phyloP scores from a whole-genome alignment of 1,140 invertebrate species.

The Halesus radiatus region DNA sequence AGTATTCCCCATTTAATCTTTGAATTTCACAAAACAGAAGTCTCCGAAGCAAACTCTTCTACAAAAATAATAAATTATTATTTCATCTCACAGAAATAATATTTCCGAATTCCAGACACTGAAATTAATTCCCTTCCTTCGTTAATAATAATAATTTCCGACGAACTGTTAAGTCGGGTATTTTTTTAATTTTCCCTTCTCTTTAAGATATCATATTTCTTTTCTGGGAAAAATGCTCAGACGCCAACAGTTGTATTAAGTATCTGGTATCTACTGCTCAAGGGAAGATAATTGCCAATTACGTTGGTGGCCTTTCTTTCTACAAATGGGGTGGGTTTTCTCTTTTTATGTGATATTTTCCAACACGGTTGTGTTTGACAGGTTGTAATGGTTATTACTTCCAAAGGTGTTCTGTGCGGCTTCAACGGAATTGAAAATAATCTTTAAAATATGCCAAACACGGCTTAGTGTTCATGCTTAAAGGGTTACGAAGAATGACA shows the following conservation, averaged over 20 bases:
- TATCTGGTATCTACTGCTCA: background rate
- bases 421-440: background rate
- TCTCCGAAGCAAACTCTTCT: background rate
- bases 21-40: too few species aligned
- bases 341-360: constrained; percentile 28
- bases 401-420: background rate
- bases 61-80: too few species aligned
- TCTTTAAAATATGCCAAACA: background rate
- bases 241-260: constrained; percentile 11
- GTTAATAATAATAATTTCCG: background rate
- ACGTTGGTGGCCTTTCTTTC: background rate
- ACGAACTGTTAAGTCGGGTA: background rate
- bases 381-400: constrained; percentile 19
- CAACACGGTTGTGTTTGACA: constrained; percentile 34
- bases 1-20: too few species aligned
- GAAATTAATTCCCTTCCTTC: too few species aligned
- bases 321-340: background rate
- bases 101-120: too few species aligned
- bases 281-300: constrained; percentile 39
- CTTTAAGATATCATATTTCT: constrained; percentile 17
- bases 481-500: too few species aligned
- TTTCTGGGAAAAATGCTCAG: background rate
- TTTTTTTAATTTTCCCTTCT: constrained; percentile 12
- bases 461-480: too few species aligned
- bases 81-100: too few species aligned